Evolutionary conservation across 2,113 vertebrate species (phyloP).

Genomic region (Ovibos moschatus): DNA sequence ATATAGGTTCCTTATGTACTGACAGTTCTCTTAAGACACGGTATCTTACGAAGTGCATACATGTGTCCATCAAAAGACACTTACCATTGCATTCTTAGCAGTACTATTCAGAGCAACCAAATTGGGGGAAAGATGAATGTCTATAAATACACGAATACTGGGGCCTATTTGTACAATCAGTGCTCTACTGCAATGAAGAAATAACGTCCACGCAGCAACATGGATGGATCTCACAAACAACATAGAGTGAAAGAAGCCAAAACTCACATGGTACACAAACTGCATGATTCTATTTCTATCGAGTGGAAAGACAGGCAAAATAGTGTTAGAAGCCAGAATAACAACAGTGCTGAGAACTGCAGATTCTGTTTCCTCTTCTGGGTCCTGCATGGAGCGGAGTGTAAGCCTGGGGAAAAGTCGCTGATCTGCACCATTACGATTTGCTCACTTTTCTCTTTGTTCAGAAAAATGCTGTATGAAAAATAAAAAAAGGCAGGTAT

Average conservation of each 20-base stretch:
- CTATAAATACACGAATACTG: background rate
- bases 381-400: background rate
- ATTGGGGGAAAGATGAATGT: background rate
- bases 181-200: background rate
- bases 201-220: background rate
- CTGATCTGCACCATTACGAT: background rate
- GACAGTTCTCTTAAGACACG: background rate
- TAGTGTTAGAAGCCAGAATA: background rate
- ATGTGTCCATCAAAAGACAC: background rate
- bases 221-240: background rate
- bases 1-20: background rate
- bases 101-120: background rate
- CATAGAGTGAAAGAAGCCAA: background rate
- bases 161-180: background rate
- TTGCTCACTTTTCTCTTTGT: background rate
- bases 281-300: background rate
- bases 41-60: background rate
- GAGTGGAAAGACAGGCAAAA: background rate
- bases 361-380: background rate
- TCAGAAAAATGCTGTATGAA: background rate
- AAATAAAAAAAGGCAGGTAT: background rate
- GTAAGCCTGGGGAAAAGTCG: background rate
- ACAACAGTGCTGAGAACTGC: background rate
- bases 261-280: background rate
- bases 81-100: background rate